Evolutionary conservation across 2,797 vertebrate species (phyloP).

Genomic region (Anguilla megastoma): DNA sequence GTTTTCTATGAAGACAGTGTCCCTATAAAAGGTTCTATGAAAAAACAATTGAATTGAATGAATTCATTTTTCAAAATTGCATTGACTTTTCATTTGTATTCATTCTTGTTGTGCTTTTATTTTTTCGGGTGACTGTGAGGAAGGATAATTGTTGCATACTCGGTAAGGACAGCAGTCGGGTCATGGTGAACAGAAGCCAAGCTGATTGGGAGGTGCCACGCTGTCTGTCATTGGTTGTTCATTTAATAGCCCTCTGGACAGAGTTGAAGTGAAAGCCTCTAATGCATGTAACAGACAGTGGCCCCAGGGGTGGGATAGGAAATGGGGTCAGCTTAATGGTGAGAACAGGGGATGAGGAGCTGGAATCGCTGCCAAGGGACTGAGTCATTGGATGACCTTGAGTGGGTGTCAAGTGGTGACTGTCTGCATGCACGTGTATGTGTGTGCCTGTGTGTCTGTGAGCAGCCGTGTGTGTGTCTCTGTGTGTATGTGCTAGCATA

Average conservation of each 20-base stretch:
- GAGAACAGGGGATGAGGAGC: slow-evolving; percentile 61
- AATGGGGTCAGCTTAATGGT: slow-evolving; percentile 72
- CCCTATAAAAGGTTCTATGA: too few relatives aligned
- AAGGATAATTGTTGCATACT: background rate
- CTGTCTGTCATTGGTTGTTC: slow-evolving; percentile 70
- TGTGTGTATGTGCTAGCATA: slow-evolving; percentile 30
- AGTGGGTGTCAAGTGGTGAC: slow-evolving; percentile 57
- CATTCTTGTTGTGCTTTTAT: slow-evolving; percentile 13
- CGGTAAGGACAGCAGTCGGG: background rate
- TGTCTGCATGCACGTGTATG: background rate
- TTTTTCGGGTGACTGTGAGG: background rate
- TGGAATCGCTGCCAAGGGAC: slow-evolving; percentile 52
- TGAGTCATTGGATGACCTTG: slow-evolving; percentile 71
- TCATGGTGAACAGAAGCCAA: slow-evolving; percentile 21
- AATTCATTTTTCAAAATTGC: too few relatives aligned
- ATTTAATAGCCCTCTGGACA: slow-evolving; percentile 65
- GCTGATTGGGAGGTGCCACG: slow-evolving; percentile 68
- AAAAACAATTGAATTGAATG: too few relatives aligned
- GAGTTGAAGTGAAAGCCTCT: slow-evolving; percentile 65
- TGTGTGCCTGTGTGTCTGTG: slow-evolving; percentile 14
- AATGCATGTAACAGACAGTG: slow-evolving; percentile 71
- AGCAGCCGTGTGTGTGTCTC: slow-evolving; percentile 13
- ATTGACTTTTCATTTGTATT: too few relatives aligned
- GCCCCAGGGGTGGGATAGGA: slow-evolving; percentile 61
- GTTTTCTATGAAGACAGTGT: too few relatives aligned